Conservation (phyloP, 2,888 invertebrate genomes). For the Perdita meconis region DNA sequence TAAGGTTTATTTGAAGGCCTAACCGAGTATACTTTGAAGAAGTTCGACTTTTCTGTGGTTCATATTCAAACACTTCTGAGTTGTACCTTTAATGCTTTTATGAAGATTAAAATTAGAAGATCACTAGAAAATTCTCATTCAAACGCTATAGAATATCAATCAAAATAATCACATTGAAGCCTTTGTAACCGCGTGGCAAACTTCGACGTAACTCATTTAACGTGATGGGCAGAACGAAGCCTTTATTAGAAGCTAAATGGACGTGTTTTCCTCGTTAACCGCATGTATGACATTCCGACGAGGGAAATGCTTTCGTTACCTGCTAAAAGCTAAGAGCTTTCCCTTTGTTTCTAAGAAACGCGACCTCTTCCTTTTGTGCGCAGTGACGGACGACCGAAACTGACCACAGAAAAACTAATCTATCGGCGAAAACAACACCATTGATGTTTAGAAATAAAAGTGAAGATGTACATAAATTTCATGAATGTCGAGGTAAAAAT, state of each 20-base stretch:
- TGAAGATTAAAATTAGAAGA: no score
- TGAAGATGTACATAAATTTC: no score
- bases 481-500: no score
- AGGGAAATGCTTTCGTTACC: conserved; percentile 31
- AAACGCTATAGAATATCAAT: background rate
- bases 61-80: no score
- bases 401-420: no score
- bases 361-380: background rate
- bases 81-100: no score
- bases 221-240: conserved; percentile 10
- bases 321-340: conserved; percentile 27
- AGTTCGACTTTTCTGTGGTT: no score
- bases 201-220: conserved; percentile 36
- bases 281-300: conserved; percentile 36
- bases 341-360: conserved; percentile 8
- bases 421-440: no score
- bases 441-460: no score
- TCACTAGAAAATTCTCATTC: no score
- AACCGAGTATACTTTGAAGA: no score
- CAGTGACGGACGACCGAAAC: background rate
- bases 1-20: no score
- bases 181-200: background rate
- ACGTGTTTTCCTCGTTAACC: conserved; percentile 40
- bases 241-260: conserved; percentile 42
- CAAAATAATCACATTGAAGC: background rate